Base-by-base conservation (phyloP, 2,888 invertebrate genomes). In the Ptychoptera contaminata region DNA sequence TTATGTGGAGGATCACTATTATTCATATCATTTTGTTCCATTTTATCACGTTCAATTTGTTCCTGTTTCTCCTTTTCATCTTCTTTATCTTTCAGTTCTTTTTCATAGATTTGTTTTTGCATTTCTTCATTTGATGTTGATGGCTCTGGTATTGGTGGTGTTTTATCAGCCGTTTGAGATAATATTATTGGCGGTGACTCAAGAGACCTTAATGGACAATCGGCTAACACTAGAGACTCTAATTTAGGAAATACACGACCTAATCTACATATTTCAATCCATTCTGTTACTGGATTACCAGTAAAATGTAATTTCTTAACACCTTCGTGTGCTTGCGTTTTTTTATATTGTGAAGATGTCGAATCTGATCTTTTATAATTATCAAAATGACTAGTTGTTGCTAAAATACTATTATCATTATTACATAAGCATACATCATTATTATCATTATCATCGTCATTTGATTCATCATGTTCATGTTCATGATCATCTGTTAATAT, bases 191-290 rank as follows among this genome's bases (percentile, higher is more conserved):
- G 41, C 11, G n/a, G 15, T 16, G 32, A 32, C 8, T 41, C 41
- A 12, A 41, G 32, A 7, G 34, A 60, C 51, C 76, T 77, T 49
- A 91, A 73, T 30, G 86, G 83, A 61, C 90, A 90, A 54, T 90
- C 85, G 43, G 90, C 90, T 42, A 93, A 70, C 44, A 92, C 79
- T 49, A 94, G 67, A 2, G 82, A 80, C 63, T 91, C 84, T 54
- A 94, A 66, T 57, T 77, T 78, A 0, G 93, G 92, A 62, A 93
- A 93, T 6, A 82, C 77, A 55, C 78, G 75, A 2, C 92, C 92
- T 46, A 94, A 66, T 56, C 86, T 84, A 32, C 77, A 76, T 43
- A 93, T 76, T 61, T 91, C 86, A 49, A 69, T 68, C 92, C 92
- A 93, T 53, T 76, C 74, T 52, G 77, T 74, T n/a, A 93, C 73